Percentiles rank a stretch among this genome's conserved stretches.
Evolutionary conservation across 2,888 invertebrate species (phyloP).

Genomic region (Lissonota sp.): DNA sequence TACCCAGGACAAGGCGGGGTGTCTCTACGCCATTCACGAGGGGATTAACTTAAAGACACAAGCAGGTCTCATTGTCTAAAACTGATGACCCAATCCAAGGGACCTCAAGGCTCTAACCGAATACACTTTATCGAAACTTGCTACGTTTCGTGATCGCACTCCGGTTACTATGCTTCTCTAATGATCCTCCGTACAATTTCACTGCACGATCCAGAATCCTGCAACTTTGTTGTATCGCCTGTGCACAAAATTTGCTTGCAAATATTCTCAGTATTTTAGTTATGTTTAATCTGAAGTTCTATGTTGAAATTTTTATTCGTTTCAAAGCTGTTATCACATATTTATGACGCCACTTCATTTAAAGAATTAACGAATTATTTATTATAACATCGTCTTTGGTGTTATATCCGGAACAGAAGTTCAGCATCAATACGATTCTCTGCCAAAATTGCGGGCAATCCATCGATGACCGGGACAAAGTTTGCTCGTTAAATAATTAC

Average conservation of each 20-base stretch:
- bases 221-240: too few species aligned
- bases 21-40: constrained; percentile 76
- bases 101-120: constrained; percentile 60
- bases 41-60: constrained; percentile 82
- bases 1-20: constrained; percentile 71
- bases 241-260: too few species aligned
- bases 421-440: constrained; percentile 14
- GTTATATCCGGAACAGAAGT: constrained; percentile 3
- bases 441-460: constrained; percentile 21
- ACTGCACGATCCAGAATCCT: neutral
- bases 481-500: constrained; percentile 78
- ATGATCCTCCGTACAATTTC: neutral
- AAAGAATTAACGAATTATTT: neutral
- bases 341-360: neutral
- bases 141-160: neutral
- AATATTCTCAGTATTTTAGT: neutral
- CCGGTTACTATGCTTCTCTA: neutral
- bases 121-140: constrained; percentile 52
- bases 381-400: neutral
- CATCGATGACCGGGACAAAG: constrained; percentile 55
- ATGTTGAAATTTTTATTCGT: neutral
- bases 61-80: constrained; percentile 81
- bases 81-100: constrained; percentile 79
- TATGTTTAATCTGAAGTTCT: neutral
- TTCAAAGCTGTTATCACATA: neutral